A percentile compares a stretch with the other conserved stretches of the same genome.
Conservation (phyloP, 2,113 vertebrate species). For the human (Homo sapiens) region DNA sequence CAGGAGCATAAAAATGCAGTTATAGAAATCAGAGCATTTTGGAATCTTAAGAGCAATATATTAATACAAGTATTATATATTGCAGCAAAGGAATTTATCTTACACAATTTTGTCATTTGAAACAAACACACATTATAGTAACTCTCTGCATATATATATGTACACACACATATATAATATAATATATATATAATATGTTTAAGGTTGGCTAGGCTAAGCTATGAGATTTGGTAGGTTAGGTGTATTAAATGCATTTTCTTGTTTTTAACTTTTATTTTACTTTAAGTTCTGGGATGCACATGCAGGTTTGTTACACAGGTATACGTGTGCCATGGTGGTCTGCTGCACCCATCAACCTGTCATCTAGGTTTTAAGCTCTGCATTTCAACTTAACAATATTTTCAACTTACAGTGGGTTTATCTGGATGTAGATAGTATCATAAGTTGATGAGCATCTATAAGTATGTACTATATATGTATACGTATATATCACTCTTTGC, state of each 20-base stretch:
- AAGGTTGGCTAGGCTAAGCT: neutral
- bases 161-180: accelerated
- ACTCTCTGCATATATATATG: neutral
- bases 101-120: neutral
- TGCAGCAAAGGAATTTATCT: neutral
- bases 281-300: neutral
- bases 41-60: neutral
- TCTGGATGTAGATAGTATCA: neutral
- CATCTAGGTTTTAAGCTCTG: no score
- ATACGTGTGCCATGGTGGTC: no score
- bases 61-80: neutral
- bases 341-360: no score
- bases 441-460: neutral
- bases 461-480: neutral
- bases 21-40: neutral
- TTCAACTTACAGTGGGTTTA: neutral
- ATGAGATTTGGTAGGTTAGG: neutral
- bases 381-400: no score
- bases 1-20: neutral
- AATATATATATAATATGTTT: neutral
- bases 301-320: no score
- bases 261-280: neutral
- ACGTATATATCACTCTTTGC: neutral
- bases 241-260: neutral
- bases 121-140: neutral